Percentiles rank a stretch among this genome's conserved stretches.
Conservation (phyloP, 2,113 vertebrate genomes). For the Hoplias malabaricus region DNA sequence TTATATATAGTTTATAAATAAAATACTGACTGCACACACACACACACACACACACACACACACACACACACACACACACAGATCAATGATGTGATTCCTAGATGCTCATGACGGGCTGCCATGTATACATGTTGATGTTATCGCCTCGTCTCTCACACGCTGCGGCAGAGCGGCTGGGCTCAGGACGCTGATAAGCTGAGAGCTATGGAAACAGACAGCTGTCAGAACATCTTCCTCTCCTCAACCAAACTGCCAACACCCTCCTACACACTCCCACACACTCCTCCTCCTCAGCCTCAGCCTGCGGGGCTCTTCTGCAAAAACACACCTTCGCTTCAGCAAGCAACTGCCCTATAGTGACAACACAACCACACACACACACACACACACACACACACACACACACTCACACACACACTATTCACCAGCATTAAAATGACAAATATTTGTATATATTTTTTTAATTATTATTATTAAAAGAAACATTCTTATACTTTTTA, state of each 20-base stretch:
- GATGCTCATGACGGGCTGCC: conserved; percentile 63
- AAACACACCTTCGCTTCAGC: conserved; percentile 17
- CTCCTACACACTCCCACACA: conserved; percentile 59
- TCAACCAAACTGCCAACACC: conserved; percentile 65
- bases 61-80: conserved; percentile 18
- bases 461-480: too few relatives aligned
- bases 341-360: conserved; percentile 27
- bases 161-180: conserved; percentile 12
- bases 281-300: conserved; percentile 48
- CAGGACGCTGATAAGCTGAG: conserved; percentile 41
- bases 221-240: conserved; percentile 63
- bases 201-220: conserved; percentile 61
- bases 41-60: conserved; percentile 13
- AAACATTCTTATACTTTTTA: too few relatives aligned
- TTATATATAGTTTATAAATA: too few relatives aligned
- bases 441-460: too few relatives aligned
- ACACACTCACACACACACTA: conserved; percentile 9
- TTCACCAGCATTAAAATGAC: too few relatives aligned
- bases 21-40: not conserved
- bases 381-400: not conserved
- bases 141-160: conserved; percentile 56
- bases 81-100: conserved; percentile 47
- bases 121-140: conserved; percentile 65
- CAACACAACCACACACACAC: not conserved
- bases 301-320: conserved; percentile 31